Evolutionary conservation across 1,140 invertebrate genomes (phyloP).

Genomic region (Belonocnema kinseyi): DNA sequence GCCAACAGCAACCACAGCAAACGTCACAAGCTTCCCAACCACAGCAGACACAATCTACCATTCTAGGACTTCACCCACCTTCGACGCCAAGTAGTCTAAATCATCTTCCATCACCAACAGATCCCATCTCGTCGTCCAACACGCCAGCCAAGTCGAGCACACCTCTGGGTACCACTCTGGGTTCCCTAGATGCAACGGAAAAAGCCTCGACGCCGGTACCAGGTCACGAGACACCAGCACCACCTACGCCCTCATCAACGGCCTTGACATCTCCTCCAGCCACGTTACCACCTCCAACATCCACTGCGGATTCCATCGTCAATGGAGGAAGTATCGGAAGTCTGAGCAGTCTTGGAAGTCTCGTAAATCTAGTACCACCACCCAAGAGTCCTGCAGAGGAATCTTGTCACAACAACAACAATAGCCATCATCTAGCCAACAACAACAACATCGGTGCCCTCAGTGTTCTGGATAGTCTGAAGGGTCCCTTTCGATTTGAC

Average conservation of each 20-base stretch:
- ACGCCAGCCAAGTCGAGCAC: slow-evolving; percentile 71
- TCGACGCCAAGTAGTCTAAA: slow-evolving; percentile 67
- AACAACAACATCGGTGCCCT: slow-evolving; percentile 71
- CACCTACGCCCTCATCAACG: slow-evolving; percentile 70
- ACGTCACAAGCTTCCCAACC: slow-evolving; percentile 54
- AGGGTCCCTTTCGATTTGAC: slow-evolving; percentile 86
- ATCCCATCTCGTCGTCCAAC: slow-evolving; percentile 66
- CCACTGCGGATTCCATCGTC: slow-evolving; percentile 41
- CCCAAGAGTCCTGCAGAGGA: slow-evolving; percentile 79
- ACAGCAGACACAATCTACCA: slow-evolving; percentile 53
- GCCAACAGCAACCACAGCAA: slow-evolving; percentile 68
- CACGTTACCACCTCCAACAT: slow-evolving; percentile 50
- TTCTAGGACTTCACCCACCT: slow-evolving; percentile 60
- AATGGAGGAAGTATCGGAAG: slow-evolving; percentile 55
- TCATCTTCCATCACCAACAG: slow-evolving; percentile 74
- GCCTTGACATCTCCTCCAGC: slow-evolving; percentile 68
- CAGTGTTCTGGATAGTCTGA: slow-evolving; percentile 77
- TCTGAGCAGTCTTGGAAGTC: neutral
- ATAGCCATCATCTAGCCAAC: slow-evolving; percentile 62
- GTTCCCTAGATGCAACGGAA: slow-evolving; percentile 64
- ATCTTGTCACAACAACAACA: slow-evolving; percentile 75
- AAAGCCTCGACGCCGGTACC: slow-evolving; percentile 71
- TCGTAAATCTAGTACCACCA: slow-evolving; percentile 54
- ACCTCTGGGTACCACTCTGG: slow-evolving; percentile 60
- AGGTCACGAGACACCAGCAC: slow-evolving; percentile 72